Conservation (phyloP, 2,888 invertebrate species). For the Pterostichus madidus region DNA sequence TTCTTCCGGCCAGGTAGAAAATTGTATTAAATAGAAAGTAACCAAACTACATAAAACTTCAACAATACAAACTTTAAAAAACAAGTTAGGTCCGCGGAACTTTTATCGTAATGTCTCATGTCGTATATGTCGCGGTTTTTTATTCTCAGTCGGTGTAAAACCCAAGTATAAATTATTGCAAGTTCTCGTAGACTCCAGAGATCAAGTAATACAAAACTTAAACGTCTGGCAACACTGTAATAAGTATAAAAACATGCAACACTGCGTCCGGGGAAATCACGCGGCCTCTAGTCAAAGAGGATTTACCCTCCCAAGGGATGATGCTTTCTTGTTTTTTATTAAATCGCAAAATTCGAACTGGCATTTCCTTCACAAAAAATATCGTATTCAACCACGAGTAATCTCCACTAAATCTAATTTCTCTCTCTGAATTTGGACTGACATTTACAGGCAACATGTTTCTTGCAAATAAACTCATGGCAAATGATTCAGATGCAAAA, state of each 20-base stretch:
- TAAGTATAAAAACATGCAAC: constrained; percentile 64
- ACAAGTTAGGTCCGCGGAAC: constrained; percentile 15
- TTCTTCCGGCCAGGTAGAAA: not conserved
- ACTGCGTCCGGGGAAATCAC: constrained; percentile 55
- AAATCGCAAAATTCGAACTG: constrained; percentile 48
- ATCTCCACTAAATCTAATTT: constrained; percentile 46
- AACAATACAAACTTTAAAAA: constrained; percentile 48
- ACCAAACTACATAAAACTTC: constrained; percentile 50
- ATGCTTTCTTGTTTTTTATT: constrained; percentile 47
- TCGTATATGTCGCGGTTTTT: constrained; percentile 3
- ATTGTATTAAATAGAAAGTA: constrained; percentile 37
- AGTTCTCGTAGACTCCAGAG: constrained; percentile 32
- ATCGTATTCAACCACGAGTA: constrained; percentile 17
- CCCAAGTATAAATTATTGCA: constrained; percentile 28
- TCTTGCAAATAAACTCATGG: not conserved
- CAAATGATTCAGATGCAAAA: not conserved
- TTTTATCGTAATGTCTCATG: constrained; percentile 35
- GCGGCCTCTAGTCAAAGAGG: constrained; percentile 26
- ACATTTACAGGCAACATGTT: not conserved
- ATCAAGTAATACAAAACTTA: constrained; percentile 52
- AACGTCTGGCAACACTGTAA: constrained; percentile 51
- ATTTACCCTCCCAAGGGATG: constrained; percentile 33
- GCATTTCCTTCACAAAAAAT: constrained; percentile 39
- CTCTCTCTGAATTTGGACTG: not conserved
- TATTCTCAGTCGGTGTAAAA: constrained; percentile 21